Base-by-base conservation (phyloP, 2,888 invertebrate species). In the Alloplasta piceator region DNA sequence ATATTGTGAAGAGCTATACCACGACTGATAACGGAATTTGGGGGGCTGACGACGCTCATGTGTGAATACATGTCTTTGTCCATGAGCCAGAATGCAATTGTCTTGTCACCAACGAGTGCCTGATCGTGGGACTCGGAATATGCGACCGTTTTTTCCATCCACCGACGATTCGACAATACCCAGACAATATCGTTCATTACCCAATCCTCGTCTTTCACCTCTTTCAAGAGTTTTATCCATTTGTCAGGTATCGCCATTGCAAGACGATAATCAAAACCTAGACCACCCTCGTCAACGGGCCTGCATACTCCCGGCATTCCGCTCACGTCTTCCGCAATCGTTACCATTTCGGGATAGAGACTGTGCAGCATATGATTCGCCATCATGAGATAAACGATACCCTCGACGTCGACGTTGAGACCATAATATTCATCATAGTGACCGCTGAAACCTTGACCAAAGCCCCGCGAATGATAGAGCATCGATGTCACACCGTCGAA, bases 401-500 rank as follows among this genome's bases (percentile, higher is more conserved):
- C 98, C 91, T 99, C 99, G 0, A 98, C 98, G 93, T 99, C 99
- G 0, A 98, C 98, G 91, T 97, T 98, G 56, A 99, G 93, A 0
- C 98, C 98, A 93, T 97, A 99, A 93, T 99, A 99, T 92, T 99
- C 99, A 90, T 98, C 97, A 92, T 99, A 99, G 91, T 97, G 95
- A 0, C 99, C 99, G 80, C 96, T 96, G 91, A 98, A 98, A 6
- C 97, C 97, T 90, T 97, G 95, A 82, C 97, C 98, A 88, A 98
- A 95, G 80, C 99, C 99, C 89, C 98, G 97, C 14, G 98, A 97
- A 93, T 99, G 99, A 92, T 99, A 99, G 90, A 99, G 90, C 98
- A 99, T 99, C 0, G 98, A 99, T 0, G 99, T 99, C 0, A 99
- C 98, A 0, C 99, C 99, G 93, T 99, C 99, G 93, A 99, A 99